Base-by-base conservation (phyloP, 2,797 vertebrate genomes). In the Luscinia megarhynchos region DNA sequence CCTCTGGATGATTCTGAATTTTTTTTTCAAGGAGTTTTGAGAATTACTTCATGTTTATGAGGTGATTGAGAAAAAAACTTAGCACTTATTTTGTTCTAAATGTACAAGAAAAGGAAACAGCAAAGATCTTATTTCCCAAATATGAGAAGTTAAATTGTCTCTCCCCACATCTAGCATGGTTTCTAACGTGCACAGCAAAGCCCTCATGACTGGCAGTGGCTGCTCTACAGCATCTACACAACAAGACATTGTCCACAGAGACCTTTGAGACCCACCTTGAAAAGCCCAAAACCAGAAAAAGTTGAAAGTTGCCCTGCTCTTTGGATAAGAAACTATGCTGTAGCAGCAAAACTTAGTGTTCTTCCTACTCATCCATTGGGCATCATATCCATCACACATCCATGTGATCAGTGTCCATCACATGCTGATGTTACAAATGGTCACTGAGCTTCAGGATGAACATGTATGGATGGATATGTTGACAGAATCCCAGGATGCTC, bases 1-100 rank as follows among this genome's bases (percentile, higher is more conserved):
- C 3, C 23, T 6, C 11, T 1, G 0, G 24, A 54, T 63, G 4
- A 29, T 72, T 68, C 53, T 68, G 14, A 41, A 4, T 30, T 43
- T 45, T 82, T 82, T 85, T 85, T 80, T 41, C 54, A 48, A 77
- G 16, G 21, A 68, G 61, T 95, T 83, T 73, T 85, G 43, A 83
- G 40, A 87, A 80, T 83, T 79, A 51, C 41, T 77, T 92, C 46
- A 87, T 68, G 29, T 21, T 80, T 74, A 64, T 66, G 68, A 93
- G n/a, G 29, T 48, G 84, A 73, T 22, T 84, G 26, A 70, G 62
- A 48, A 77, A 92, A 91, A 89, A 23, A 0, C 0, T 74, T 80
- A 85, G 24, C 13, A 51, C 11, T 91, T 64, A 46, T 61, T 57
- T 64, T 70, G 18, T 77, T 76, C 29, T 83, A 58, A 58, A 88